These are phyloP conservation scores for Podiceps cristatus DNA, from an alignment of 2,113 vertebrate genomes.

Conservation along the genomic window DNA sequence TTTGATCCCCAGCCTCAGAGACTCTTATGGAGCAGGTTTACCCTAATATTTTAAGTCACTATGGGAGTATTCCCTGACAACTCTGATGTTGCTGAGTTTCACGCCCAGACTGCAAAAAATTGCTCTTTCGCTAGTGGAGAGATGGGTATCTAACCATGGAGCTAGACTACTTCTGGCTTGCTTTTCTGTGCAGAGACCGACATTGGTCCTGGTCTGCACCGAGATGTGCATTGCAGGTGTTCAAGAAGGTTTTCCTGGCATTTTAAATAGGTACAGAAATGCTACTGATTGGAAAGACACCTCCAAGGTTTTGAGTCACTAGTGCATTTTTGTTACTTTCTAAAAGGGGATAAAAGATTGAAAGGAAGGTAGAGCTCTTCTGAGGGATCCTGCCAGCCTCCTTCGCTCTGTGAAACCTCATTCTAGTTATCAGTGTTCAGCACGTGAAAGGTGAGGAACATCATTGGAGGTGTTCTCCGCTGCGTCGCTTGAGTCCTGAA, in stretches of 20 bases:
- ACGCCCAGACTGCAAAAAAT: not conserved
- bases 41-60: not conserved
- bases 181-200: not conserved
- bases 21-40: not conserved
- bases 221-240: not conserved
- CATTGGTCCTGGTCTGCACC: not conserved
- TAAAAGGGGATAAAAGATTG: not conserved
- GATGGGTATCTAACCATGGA: not conserved
- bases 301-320: not conserved
- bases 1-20: not conserved
- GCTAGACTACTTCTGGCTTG: not conserved
- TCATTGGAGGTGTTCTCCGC: not conserved
- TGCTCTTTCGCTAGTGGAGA: not conserved
- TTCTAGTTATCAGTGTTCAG: not conserved
- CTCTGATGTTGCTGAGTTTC: not conserved
- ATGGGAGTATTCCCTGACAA: not conserved
- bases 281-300: not conserved
- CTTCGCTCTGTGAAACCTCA: not conserved
- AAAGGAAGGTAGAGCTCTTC: not conserved
- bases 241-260: not conserved
- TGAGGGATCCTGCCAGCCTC: not conserved
- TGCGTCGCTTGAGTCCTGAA: fast-evolving
- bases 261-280: not conserved
- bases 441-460: not conserved
- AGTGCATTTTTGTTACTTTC: not conserved